Base-by-base conservation (phyloP, 1,140 invertebrate species). In the Drosophila navojoa region DNA sequence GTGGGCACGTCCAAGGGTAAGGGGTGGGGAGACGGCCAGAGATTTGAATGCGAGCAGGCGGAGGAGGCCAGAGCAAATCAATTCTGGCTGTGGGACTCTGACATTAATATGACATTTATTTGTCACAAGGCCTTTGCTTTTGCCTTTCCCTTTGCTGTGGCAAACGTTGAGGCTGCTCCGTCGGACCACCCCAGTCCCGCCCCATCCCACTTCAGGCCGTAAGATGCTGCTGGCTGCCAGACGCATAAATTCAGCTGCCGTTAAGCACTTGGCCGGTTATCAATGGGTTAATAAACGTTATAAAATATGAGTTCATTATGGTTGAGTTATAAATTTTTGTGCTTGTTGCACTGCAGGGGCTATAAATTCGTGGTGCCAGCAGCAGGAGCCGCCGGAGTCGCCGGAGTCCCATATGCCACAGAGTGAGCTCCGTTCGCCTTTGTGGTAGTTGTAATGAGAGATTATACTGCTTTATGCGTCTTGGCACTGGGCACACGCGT, bases 91-190 rank as follows among this genome's bases (percentile, higher is more conserved):
- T 76, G 71, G 71, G 71, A 49, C 52, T 77, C 74, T 89, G 84
- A 89, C 84, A 90, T 89, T 89, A 89, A 89, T 89, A 84, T 89
- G 84, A 89, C 84, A 89, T 89, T 89, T 89, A 89, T 89, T 89
- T 89, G 84, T 89, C 79, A 80, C 38, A 72, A 74, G 70, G 66
- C 84, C 67, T 74, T 86, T 22, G 19, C 19, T 3, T 1, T 22
- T 22, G 19, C 19, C 19, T 22, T 22, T 22, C 19, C 84, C 67
- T 74, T 86, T 67, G 72, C 68, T 62, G 72, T 53, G 60, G 57
- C 62, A 66, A 58, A 63, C 60, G 63, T 71, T 69, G 76, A 71
- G 73, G 54, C 71, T 76, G 77, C 61, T 71, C 50, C 64, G 76
- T 79, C 69, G 76, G 50, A 50, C 74, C 72, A 69, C 60, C 69